Conservation (phyloP, 30 jellyfish, hydroid and myxozoan genomes). For the Nemopilema nomurai region DNA sequence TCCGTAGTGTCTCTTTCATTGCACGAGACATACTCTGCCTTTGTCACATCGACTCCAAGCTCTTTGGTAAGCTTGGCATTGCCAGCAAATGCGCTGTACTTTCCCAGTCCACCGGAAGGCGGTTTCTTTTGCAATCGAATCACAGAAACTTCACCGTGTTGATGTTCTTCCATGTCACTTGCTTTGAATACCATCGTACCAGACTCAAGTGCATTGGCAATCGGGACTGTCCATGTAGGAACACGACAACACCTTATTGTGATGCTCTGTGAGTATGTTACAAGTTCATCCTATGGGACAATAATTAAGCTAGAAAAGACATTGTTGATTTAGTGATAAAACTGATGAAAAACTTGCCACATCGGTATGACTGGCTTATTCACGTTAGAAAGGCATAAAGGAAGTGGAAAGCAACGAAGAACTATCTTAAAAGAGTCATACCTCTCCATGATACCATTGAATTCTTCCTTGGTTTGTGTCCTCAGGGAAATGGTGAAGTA, state of each 20-base stretch:
- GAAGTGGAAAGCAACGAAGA: too few relatives aligned
- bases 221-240: constrained; percentile 33
- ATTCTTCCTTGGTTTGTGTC: constrained; percentile 35
- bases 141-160: constrained; percentile 2
- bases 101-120: not conserved
- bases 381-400: too few relatives aligned
- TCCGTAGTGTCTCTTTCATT: not conserved
- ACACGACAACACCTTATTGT: constrained; percentile 38
- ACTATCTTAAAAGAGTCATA: not conserved
- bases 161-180: constrained; percentile 26
- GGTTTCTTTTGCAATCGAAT: constrained; percentile 12
- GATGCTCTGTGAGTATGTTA: constrained; percentile 31
- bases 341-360: too few relatives aligned
- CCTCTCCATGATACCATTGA: constrained; percentile 38
- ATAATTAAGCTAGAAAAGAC: not conserved
- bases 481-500: constrained; percentile 32
- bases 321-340: not conserved
- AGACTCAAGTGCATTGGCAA: not conserved
- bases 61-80: constrained; percentile 29
- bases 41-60: constrained; percentile 23
- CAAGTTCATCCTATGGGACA: constrained; percentile 28
- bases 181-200: constrained; percentile 17
- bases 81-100: constrained; percentile 54
- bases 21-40: constrained; percentile 15
- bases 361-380: too few relatives aligned